Percentiles rank a stretch among this genome's conserved stretches.
phyloP scores from a whole-genome alignment of 2,797 vertebrate genomes.

The Myripristis murdjan region DNA sequence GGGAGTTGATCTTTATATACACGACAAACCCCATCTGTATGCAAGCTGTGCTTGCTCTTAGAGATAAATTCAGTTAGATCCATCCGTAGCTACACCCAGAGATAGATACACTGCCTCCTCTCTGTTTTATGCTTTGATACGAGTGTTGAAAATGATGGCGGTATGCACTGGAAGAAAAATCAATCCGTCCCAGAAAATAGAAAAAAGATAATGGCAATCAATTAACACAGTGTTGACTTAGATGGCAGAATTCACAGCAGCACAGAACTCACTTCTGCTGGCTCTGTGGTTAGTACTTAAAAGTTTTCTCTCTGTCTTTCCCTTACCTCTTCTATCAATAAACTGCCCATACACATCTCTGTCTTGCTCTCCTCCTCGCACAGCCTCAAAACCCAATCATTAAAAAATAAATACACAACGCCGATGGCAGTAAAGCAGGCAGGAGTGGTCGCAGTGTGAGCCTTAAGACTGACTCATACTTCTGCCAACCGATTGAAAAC shows the following conservation, averaged over 20 bases:
- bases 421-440: constrained; percentile 72
- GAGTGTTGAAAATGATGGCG: constrained; percentile 41
- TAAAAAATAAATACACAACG: constrained; percentile 79
- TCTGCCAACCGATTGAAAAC: constrained; percentile 72
- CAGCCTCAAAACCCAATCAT: constrained; percentile 69
- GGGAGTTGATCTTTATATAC: constrained; percentile 25
- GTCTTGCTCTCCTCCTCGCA: constrained; percentile 39
- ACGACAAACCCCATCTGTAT: constrained; percentile 30
- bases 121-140: constrained; percentile 30
- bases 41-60: constrained; percentile 45
- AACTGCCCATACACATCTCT: constrained; percentile 30
- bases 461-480: constrained; percentile 58
- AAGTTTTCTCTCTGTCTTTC: constrained; percentile 12
- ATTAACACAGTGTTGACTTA: constrained; percentile 43
- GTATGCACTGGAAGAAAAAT: constrained; percentile 48
- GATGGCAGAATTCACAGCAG: constrained; percentile 39
- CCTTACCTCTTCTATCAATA: constrained; percentile 54
- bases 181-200: constrained; percentile 51
- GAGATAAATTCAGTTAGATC: constrained; percentile 47
- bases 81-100: constrained; percentile 33
- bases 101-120: constrained; percentile 10
- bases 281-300: constrained; percentile 38
- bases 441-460: constrained; percentile 62
- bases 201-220: constrained; percentile 47
- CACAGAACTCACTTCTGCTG: constrained; percentile 27